A percentile compares a stretch with the other conserved stretches of the same genome.
Evolutionary conservation across 2,888 invertebrate genomes (phyloP).

Genomic region (Itoplectis maculator): DNA sequence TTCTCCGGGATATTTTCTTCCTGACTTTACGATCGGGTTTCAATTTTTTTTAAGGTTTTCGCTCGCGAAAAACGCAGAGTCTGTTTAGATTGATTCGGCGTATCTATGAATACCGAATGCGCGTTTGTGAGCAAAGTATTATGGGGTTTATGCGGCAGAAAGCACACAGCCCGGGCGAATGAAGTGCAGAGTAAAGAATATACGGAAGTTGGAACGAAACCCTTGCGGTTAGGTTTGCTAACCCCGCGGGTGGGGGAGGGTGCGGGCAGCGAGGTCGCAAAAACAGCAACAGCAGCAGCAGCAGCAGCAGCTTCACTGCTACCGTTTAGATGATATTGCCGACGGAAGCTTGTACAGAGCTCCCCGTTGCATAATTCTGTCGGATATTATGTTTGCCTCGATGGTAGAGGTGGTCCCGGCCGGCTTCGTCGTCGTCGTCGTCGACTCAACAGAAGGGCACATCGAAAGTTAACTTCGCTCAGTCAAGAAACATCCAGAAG

Average conservation of each 20-base stretch:
- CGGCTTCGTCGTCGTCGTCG: slow-evolving; percentile 5
- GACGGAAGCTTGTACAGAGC: slow-evolving; percentile 38
- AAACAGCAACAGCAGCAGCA: slow-evolving; percentile 12
- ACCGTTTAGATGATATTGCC: slow-evolving; percentile 39
- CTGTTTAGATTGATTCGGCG: not conserved
- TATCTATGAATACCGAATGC: slow-evolving; percentile 2
- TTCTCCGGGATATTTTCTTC: too few relatives aligned
- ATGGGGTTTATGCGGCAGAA: not conserved
- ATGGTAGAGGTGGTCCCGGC: slow-evolving; percentile 11
- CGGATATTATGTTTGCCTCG: slow-evolving; percentile 50
- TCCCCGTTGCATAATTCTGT: slow-evolving; percentile 44
- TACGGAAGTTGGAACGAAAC: slow-evolving; percentile 6
- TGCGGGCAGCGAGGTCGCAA: not conserved
- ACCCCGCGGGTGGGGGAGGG: not conserved
- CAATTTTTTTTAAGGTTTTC: not conserved
- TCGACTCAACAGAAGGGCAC: not conserved
- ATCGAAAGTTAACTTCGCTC: slow-evolving; percentile 28
- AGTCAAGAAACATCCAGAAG: slow-evolving; percentile 25
- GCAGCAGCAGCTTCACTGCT: not conserved
- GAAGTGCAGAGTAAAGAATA: not conserved
- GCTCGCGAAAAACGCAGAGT: not conserved
- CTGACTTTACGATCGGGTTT: not conserved
- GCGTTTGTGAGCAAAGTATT: slow-evolving; percentile 1
- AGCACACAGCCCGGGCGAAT: not conserved
- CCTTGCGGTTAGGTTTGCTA: slow-evolving; percentile 17